phyloP scores from a whole-genome alignment of 37 sponge, comb jelly and placozoan genomes.

The Ephydatia muelleri region DNA sequence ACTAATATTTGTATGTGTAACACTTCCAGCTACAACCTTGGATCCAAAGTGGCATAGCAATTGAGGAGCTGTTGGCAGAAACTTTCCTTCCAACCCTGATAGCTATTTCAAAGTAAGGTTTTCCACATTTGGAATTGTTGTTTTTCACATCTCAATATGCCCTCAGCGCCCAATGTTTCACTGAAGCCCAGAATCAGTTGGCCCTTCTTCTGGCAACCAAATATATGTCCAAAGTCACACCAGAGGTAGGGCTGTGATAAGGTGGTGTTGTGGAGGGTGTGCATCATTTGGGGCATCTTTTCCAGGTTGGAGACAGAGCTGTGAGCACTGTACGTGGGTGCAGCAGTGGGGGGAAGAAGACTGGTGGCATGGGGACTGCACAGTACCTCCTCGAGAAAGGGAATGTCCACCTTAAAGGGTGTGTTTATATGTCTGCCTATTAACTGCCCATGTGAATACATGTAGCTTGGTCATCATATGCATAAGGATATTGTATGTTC shows the following conservation, averaged over 20 bases:
- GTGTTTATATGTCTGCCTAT: neutral
- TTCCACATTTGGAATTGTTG: neutral
- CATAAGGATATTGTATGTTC: no score
- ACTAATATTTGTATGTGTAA: neutral
- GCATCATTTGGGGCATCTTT: neutral
- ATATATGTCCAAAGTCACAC: constrained; percentile 62
- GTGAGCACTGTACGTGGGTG: constrained; percentile 23
- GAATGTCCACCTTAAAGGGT: constrained; percentile 50
- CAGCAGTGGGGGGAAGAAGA: constrained; percentile 1
- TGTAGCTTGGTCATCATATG: neutral
- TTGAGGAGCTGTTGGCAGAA: constrained; percentile 50
- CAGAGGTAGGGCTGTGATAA: constrained; percentile 19
- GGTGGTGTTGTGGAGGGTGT: neutral
- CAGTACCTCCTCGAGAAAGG: constrained; percentile 60
- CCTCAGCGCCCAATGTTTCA: neutral
- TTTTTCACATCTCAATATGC: neutral
- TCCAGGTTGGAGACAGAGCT: constrained; percentile 60
- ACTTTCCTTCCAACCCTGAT: constrained; percentile 56
- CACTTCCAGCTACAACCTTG: constrained; percentile 42
- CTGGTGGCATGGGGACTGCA: constrained; percentile 43
- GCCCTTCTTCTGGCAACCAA: constrained; percentile 38
- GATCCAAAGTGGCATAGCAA: constrained; percentile 37
- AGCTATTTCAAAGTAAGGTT: constrained; percentile 40
- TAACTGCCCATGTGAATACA: neutral
- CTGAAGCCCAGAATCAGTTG: constrained; percentile 3